These are phyloP conservation scores for Vulpes ferrilata DNA, from an alignment of 2,113 vertebrate species.

Conservation along the genomic window DNA sequence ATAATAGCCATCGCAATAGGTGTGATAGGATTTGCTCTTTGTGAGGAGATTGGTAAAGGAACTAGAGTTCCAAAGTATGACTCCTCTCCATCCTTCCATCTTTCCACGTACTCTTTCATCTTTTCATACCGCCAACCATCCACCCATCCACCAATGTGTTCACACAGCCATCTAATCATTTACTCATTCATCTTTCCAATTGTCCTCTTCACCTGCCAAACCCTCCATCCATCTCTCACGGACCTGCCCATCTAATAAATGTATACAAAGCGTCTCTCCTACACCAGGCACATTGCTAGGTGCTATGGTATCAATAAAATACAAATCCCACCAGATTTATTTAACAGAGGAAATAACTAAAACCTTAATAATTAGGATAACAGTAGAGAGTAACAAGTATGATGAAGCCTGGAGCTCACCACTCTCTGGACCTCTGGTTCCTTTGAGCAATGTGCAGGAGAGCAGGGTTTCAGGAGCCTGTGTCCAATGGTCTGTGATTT, in stretches of 20 bases:
- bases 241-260: neutral
- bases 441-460: neutral
- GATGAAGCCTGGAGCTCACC: neutral
- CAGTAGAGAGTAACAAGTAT: neutral
- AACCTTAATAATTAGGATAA: neutral
- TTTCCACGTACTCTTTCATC: neutral
- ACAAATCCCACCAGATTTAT: neutral
- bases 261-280: neutral
- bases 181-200: neutral
- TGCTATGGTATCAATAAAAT: neutral
- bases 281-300: neutral
- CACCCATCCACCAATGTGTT: neutral
- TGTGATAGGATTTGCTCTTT: neutral
- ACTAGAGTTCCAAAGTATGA: neutral
- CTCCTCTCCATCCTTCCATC: constrained; percentile 32
- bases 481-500: neutral
- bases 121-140: neutral
- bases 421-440: neutral
- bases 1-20: neutral
- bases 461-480: neutral
- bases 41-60: neutral
- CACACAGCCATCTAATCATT: neutral
- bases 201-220: neutral
- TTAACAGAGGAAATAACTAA: neutral
- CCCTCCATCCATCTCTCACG: neutral